A percentile compares a stretch with the other conserved stretches of the same genome.
These are phyloP conservation scores for Yponomeuta sedellus DNA, from an alignment of 2,888 invertebrate genomes.

Conservation along the genomic window DNA sequence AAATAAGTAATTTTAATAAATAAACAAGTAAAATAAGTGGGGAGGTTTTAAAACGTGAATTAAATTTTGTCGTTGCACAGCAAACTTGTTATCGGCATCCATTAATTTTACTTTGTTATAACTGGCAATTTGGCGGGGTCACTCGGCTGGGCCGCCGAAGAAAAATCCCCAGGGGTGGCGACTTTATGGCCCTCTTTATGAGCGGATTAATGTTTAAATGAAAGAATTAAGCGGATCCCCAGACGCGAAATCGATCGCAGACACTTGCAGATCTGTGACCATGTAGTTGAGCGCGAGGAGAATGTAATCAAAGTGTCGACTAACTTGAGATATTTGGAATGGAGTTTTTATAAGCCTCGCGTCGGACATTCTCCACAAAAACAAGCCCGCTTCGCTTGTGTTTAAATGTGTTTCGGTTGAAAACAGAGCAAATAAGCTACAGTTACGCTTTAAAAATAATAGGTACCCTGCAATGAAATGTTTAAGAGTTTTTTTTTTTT, in stretches of 20 bases:
- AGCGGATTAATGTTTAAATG: slow-evolving; percentile 44
- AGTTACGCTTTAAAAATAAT: too few relatives aligned
- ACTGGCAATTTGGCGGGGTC: not conserved
- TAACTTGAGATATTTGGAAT: not conserved
- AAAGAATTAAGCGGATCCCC: slow-evolving; percentile 44
- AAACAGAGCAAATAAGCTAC: too few relatives aligned
- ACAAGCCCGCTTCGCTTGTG: not conserved
- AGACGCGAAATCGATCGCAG: slow-evolving; percentile 20
- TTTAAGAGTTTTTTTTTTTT: not conserved
- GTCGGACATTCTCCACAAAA: not conserved
- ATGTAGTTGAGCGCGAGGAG: not conserved
- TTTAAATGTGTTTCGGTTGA: too few relatives aligned
- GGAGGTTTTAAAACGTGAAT: not conserved
- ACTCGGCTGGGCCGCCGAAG: slow-evolving; percentile 21
- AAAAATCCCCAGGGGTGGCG: slow-evolving; percentile 32
- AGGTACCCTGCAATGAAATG: too few relatives aligned
- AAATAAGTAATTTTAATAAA: too few relatives aligned
- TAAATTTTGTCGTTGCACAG: not conserved
- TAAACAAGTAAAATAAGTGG: not conserved
- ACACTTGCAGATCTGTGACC: not conserved
- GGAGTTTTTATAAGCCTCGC: not conserved
- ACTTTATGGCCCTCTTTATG: slow-evolving; percentile 41
- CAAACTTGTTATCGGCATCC: not conserved
- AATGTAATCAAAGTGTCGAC: not conserved
- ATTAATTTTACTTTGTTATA: slow-evolving; percentile 6